Base-by-base conservation (phyloP, 2,888 invertebrate genomes). In the Apodemia zela region DNA sequence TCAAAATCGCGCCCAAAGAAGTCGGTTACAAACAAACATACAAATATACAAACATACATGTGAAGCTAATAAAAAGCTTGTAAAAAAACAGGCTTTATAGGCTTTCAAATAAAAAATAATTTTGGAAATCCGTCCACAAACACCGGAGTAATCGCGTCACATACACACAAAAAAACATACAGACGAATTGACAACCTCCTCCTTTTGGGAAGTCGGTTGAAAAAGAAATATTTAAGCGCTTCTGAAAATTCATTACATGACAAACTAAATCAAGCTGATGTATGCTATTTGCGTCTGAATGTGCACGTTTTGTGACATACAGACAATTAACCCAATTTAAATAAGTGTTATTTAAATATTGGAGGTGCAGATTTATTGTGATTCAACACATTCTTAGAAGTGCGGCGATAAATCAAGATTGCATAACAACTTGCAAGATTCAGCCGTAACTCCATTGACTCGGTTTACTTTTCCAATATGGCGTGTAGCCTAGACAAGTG, bases 391-490 rank as follows among this genome's bases (percentile, higher is more conserved):
- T 54, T 54, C 54, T 54, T 54, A 54, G 54, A 25, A 54, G 54
- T 18, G 49, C 54, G 15, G 13, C 54, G 54, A 54, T 54, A 25
- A 54, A 54, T 54, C 54, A 54, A 54, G 54, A 25, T 54, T 54
- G 54, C 54, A 54, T 54, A 54, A 54, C 25, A 13, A 5, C 11
- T 25, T 45, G 45, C 45, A 45, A n/a, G 45, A n/a, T 45, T 45
- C 45, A n/a, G 45, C 45, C 45, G n/a, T 4, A 45, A n/a, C n/a
- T 25, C 25, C 54, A 25, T 54, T 54, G 54, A 21, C 54, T 54
- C 54, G 54, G 54, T 54, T 54, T 54, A 54, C 54, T 54, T 54
- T 54, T 54, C 15, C 54, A 54, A 54, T 25, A 54, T 25, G 54
- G 54, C 54, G 54, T 51, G 21, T 21, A 51, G 54, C 54, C 11